Base-by-base conservation (phyloP, 2,797 vertebrate genomes). In the Protonibea diacanthus region DNA sequence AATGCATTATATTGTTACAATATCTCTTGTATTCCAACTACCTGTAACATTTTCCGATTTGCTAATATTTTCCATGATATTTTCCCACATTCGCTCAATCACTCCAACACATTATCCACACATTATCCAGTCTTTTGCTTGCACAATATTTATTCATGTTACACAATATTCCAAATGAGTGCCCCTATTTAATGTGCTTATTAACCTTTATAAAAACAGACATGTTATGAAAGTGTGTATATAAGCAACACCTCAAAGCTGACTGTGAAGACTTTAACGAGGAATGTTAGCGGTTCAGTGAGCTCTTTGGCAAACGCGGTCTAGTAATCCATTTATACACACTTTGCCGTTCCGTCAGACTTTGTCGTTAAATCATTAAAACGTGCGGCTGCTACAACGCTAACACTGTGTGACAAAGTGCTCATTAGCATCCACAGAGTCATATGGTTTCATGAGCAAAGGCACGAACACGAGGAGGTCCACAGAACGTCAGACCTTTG, bases 31-130 rank as follows among this genome's bases (percentile, higher is more conserved):
- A 91, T 91, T 95, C 95, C 95, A 96, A 95, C 92, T 95, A 95
- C 94, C 94, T 95, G 95, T 95, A 95, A 96, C 88, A 95, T 95
- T 95, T 96, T 95, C 95, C 95, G 90, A 94, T 92, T 92, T 91
- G 91, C 93, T 95, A 95, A 96, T 95, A 96, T 95, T 96, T 96
- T 96, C 95, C 95, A 95, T 95, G 85, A 95, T 94, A 93, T 95
- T 95, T 95, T 95, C 92, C 94, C 94, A 94, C 92, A 93, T 89
- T 93, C 75, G 47, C 89, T 91, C 88, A 77, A 90, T 93, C 92
- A 86, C 91, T 93, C 88, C 83, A 85, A 85, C 92, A 93, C 88
- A 86, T 93, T 94, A 93, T 91, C 89, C 88, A 53, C 85, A 86
- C 85, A 58, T 89, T 87, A 88, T 87, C 75, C 86, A 83, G 60